Percentiles rank a stretch among this genome's conserved stretches.
These are phyloP conservation scores for Melinaea menophilus DNA, from an alignment of 2,888 invertebrate species.

Conservation along the genomic window DNA sequence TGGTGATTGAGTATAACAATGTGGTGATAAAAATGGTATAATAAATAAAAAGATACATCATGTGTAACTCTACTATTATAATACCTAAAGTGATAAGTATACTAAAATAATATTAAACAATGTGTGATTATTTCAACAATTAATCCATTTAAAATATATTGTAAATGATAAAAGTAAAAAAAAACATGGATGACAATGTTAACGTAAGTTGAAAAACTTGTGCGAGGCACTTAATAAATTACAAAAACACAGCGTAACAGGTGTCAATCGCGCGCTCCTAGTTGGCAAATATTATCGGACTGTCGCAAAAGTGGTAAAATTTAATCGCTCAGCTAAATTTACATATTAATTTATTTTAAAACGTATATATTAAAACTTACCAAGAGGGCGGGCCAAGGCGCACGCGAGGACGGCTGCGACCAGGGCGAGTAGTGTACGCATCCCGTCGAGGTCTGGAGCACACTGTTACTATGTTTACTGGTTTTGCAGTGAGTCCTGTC, in stretches of 20 bases:
- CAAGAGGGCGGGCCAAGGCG: conserved; percentile 51
- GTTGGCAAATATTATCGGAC: conserved; percentile 6
- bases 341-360: conserved; percentile 12
- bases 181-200: conserved; percentile 3
- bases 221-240: conserved; percentile 6
- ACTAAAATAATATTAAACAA: too few species aligned
- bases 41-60: too few species aligned
- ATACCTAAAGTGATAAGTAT: too few species aligned
- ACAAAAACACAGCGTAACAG: conserved; percentile 24
- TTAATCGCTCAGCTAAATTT: conserved; percentile 18
- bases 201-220: conserved; percentile 2
- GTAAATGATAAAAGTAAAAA: background rate
- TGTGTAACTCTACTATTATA: too few species aligned
- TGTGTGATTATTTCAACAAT: too few species aligned
- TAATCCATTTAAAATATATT: too few species aligned
- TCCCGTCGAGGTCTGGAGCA: conserved; percentile 39
- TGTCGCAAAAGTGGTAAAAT: conserved; percentile 8
- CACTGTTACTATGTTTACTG: conserved; percentile 51
- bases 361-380: conserved; percentile 42
- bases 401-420: conserved; percentile 47
- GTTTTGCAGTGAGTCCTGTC: conserved; percentile 38
- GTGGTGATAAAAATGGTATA: too few species aligned
- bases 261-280: conserved; percentile 18
- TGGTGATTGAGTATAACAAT: too few species aligned
- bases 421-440: conserved; percentile 49